These are phyloP conservation scores for Choristoneura rosaceana DNA, from an alignment of 2,888 invertebrate species.

Conservation along the genomic window DNA sequence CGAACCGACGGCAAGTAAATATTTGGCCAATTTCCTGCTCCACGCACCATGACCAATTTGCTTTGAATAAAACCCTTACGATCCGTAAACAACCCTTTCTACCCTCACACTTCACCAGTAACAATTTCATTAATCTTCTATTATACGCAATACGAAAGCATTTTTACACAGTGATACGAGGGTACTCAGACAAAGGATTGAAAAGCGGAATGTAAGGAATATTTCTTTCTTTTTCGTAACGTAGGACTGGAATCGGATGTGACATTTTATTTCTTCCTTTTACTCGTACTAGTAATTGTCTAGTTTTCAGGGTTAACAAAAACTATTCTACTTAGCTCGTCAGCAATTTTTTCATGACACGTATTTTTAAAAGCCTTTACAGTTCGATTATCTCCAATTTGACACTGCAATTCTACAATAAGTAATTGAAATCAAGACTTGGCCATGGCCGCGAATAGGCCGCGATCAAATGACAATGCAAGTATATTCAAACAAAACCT, in stretches of 20 bases:
- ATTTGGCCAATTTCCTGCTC: slow-evolving; percentile 15
- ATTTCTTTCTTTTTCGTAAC: neutral
- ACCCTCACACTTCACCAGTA: slow-evolving; percentile 15
- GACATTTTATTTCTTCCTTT: neutral
- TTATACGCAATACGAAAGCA: slow-evolving; percentile 1
- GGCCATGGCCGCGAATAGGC: too few relatives aligned
- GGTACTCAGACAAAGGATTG: neutral
- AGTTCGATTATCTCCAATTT: too few relatives aligned
- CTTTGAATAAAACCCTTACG: slow-evolving; percentile 2
- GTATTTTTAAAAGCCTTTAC: too few relatives aligned
- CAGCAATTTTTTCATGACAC: too few relatives aligned
- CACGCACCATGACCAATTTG: slow-evolving; percentile 18
- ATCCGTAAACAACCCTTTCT: slow-evolving; percentile 27
- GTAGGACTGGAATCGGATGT: neutral
- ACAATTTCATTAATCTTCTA: slow-evolving; percentile 27
- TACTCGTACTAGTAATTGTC: neutral
- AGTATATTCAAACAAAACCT: too few relatives aligned
- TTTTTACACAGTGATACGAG: neutral
- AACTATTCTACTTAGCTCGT: too few relatives aligned
- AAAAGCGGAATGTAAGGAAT: neutral
- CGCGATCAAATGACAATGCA: too few relatives aligned
- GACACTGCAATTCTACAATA: too few relatives aligned
- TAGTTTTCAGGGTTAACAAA: too few relatives aligned
- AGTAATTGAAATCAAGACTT: too few relatives aligned
- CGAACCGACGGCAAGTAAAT: neutral